Evolutionary conservation across 1,140 invertebrate genomes (phyloP).

Genomic region (Oreohelix idahoensis): DNA sequence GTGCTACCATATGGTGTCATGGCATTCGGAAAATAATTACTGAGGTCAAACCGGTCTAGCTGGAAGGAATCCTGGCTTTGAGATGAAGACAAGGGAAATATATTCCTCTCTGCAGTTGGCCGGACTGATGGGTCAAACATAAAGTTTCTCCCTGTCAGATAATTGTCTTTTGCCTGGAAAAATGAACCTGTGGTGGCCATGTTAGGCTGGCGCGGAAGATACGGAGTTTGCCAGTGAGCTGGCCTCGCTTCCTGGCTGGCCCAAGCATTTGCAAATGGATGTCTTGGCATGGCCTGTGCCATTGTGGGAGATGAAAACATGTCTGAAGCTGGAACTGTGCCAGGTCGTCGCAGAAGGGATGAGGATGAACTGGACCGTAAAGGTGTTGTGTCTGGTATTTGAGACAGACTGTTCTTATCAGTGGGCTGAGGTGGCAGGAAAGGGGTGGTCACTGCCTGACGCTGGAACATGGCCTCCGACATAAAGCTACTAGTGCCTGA

Average conservation of each 20-base stretch:
- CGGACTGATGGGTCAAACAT: constrained; percentile 69
- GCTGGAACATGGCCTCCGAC: constrained; percentile 62
- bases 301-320: constrained; percentile 60
- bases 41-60: constrained; percentile 65
- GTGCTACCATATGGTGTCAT: constrained; percentile 61
- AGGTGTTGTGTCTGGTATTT: constrained; percentile 54
- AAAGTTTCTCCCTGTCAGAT: constrained; percentile 64
- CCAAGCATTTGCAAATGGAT: constrained; percentile 67
- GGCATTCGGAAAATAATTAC: constrained; percentile 59
- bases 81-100: constrained; percentile 61
- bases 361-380: constrained; percentile 54
- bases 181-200: constrained; percentile 51
- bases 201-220: constrained; percentile 57
- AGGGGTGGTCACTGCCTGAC: constrained; percentile 62
- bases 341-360: constrained; percentile 55
- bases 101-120: constrained; percentile 58
- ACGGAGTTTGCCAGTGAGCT: constrained; percentile 64
- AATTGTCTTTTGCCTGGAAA: constrained; percentile 64
- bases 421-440: constrained; percentile 56
- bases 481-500: constrained; percentile 54
- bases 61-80: constrained; percentile 60
- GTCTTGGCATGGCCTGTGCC: constrained; percentile 61
- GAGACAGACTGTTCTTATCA: constrained; percentile 39
- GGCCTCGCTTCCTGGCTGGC: constrained; percentile 64
- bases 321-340: constrained; percentile 60